These are phyloP conservation scores for Cyprinella venusta DNA, from an alignment of 2,797 vertebrate species.

Conservation along the genomic window DNA sequence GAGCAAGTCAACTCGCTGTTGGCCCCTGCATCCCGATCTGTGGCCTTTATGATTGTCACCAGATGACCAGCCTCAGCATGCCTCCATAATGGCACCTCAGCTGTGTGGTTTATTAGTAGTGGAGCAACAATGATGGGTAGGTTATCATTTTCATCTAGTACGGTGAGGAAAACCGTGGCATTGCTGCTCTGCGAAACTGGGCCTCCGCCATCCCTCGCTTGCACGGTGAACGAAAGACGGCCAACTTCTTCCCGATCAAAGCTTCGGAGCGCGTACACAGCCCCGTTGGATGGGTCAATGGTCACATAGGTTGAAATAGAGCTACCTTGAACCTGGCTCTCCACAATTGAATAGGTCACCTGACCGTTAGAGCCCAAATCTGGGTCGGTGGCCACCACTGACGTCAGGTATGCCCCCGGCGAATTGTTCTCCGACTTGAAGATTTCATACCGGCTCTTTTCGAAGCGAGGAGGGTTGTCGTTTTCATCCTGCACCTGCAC, in stretches of 20 bases:
- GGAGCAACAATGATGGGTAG: conserved; percentile 88
- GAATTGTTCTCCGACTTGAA: conserved; percentile 97
- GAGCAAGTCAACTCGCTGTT: conserved; percentile 93
- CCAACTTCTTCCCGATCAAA: conserved; percentile 95
- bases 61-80: conserved; percentile 87
- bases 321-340: conserved; percentile 83
- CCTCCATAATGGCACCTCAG: conserved; percentile 87
- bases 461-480: conserved; percentile 93
- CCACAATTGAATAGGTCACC: conserved; percentile 92
- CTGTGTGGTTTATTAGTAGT: conserved; percentile 86
- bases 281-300: conserved; percentile 93
- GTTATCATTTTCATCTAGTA: conserved; percentile 96
- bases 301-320: conserved; percentile 94
- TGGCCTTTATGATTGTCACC: conserved; percentile 86
- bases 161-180: conserved; percentile 87
- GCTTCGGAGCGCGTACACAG: conserved; percentile 90
- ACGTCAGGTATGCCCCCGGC: conserved; percentile 91
- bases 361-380: conserved; percentile 94
- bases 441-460: conserved; percentile 92
- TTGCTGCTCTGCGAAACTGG: conserved; percentile 83
- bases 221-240: conserved; percentile 87
- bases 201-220: conserved; percentile 87
- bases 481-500: conserved; percentile 95
- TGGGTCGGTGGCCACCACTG: conserved; percentile 90
- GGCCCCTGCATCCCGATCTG: conserved; percentile 90